These are phyloP conservation scores for Samia ricini DNA, from an alignment of 1,140 invertebrate genomes.

Conservation along the genomic window DNA sequence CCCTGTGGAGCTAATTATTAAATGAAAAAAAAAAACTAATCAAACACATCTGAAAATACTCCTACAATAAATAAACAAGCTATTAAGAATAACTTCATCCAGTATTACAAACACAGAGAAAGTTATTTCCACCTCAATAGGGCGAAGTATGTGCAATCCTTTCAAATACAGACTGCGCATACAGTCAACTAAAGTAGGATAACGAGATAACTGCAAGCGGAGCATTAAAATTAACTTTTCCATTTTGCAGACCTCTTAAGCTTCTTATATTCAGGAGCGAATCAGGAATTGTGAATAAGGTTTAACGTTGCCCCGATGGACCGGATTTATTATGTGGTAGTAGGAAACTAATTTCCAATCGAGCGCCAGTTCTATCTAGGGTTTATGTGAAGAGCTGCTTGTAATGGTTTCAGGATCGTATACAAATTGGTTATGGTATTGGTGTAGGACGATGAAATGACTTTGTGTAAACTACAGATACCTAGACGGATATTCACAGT, in stretches of 20 bases:
- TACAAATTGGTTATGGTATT: not conserved
- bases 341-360: not conserved
- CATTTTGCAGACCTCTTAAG: constrained; percentile 6
- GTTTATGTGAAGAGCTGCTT: not conserved
- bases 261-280: not conserved
- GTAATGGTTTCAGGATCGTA: not conserved
- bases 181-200: constrained; percentile 1
- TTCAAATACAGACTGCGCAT: not conserved
- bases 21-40: no score
- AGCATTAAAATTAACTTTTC: constrained; percentile 10
- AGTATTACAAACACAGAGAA: not conserved
- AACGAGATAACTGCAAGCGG: constrained; percentile 4
- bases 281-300: not conserved
- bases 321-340: not conserved
- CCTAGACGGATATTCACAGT: not conserved
- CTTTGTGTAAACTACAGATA: not conserved
- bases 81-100: not conserved
- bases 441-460: not conserved
- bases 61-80: not conserved
- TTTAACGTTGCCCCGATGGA: constrained; percentile 1
- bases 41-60: not conserved
- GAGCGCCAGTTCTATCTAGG: not conserved
- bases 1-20: not conserved
- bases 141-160: not conserved
- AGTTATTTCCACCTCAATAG: not conserved